Base-by-base conservation (phyloP, 2,797 vertebrate genomes). In the Leptodactylus fallax region DNA sequence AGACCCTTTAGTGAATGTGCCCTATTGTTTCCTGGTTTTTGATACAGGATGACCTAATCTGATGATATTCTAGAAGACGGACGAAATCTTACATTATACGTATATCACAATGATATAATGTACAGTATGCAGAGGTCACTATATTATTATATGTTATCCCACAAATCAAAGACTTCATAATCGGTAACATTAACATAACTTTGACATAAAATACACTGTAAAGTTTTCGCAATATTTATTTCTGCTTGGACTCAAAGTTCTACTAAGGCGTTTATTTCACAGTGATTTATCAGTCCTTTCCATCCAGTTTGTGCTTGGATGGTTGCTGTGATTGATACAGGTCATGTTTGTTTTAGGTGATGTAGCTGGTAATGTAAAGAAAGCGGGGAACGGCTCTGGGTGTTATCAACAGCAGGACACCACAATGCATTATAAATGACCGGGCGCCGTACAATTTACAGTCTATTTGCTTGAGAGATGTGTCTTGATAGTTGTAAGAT, bases 281-380 rank as follows among this genome's bases (percentile, higher is more conserved):
- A 74, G 27, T 87, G 78, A 87, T 87, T 72, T 74, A 81, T 61
- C 65, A 23, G 51, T n/a, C 14, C 65, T 72, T 74, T 72, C 85
- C 36, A 74, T 81, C 53, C 53, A 1, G 47, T 71, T 21, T 58
- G 23, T 60, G 49, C 85, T 21, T 8, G 10, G 85, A 61, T 72
- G 51, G 53, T 19, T 21, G 45, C 60, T 7, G 49, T 81, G 65
- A 74, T 81, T 71, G 85, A 72, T 80, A 81, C 67, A 72, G 67
- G 27, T 87, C 76, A 81, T 74, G 78, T 49, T 69, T 86, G 77
- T 79, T 51, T 86, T 21, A 67, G 79, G 56, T 74, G 71, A 65
- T 82, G 36, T 36, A 36, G 36, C 36, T 36, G 36, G 36, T 36
- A 36, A 36, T 36, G 81, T 71, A 63, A 87, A 81, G 13, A 81